Evolutionary conservation across 1,140 invertebrate species (phyloP).

Genomic region (Harpegnathos saltator): DNA sequence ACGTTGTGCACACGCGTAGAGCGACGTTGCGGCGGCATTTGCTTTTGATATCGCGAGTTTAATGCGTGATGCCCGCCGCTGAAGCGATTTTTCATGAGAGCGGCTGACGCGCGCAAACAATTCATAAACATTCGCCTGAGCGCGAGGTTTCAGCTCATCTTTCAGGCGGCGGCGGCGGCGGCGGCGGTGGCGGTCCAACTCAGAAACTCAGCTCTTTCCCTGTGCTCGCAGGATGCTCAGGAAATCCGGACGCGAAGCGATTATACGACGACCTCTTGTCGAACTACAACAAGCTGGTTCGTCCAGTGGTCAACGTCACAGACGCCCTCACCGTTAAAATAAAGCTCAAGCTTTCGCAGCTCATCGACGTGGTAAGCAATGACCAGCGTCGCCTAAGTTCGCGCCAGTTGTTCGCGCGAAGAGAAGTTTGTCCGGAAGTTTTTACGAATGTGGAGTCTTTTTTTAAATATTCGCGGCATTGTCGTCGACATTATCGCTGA

Average conservation of each 20-base stretch:
- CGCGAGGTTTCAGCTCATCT: background rate
- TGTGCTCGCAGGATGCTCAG: slow-evolving; percentile 89
- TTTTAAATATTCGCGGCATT: background rate
- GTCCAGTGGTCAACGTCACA: slow-evolving; percentile 96
- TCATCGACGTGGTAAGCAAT: slow-evolving; percentile 96
- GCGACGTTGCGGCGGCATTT: background rate
- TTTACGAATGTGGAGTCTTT: background rate
- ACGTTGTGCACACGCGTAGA: too few relatives aligned
- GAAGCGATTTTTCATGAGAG: background rate
- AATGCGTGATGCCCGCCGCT: too few relatives aligned
- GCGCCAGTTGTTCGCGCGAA: background rate
- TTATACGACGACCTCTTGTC: slow-evolving; percentile 96
- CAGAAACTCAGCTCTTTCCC: background rate
- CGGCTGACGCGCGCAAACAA: background rate
- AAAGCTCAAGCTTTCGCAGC: slow-evolving; percentile 96
- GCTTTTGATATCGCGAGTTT: too few relatives aligned
- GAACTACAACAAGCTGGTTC: slow-evolving; percentile 97
- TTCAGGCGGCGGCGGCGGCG: background rate
- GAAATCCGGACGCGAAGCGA: slow-evolving; percentile 95
- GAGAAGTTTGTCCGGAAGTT: background rate
- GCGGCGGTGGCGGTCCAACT: too few relatives aligned
- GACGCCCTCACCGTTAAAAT: slow-evolving; percentile 97
- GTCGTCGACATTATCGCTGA: background rate
- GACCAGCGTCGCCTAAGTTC: background rate
- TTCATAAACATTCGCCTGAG: background rate